phyloP scores from a whole-genome alignment of 2,888 invertebrate species.

The Pantelozetes paolii region DNA sequence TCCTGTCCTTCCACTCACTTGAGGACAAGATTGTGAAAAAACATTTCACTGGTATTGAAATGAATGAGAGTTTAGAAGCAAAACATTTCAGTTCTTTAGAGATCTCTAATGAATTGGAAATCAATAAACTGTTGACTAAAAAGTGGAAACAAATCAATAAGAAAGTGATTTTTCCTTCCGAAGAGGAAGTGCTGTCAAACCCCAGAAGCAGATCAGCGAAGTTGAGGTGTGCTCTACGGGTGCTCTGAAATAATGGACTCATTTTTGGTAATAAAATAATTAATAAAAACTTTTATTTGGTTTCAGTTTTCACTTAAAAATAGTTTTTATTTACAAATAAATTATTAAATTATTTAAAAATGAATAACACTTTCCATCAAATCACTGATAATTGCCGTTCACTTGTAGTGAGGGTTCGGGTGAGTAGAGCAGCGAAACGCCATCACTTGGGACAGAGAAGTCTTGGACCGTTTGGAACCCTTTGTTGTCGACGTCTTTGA shows the following conservation, averaged over 20 bases:
- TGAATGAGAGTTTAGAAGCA: constrained; percentile 64
- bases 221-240: constrained; percentile 65
- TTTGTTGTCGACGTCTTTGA: not conserved
- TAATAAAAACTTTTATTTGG: too few species aligned
- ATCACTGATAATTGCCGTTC: constrained; percentile 11
- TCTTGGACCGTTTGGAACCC: constrained; percentile 29
- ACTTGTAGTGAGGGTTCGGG: not conserved
- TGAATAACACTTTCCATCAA: not conserved
- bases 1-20: constrained; percentile 84
- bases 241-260: not conserved
- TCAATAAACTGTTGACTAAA: constrained; percentile 62
- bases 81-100: constrained; percentile 65
- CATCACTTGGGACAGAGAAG: constrained; percentile 29
- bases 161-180: constrained; percentile 70
- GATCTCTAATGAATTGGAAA: constrained; percentile 60
- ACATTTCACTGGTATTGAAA: constrained; percentile 66
- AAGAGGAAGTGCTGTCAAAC: constrained; percentile 70
- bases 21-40: constrained; percentile 91
- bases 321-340: constrained; percentile 24
- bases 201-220: constrained; percentile 84
- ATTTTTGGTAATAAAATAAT: not conserved
- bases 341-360: constrained; percentile 14
- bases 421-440: constrained; percentile 15
- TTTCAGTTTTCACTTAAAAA: not conserved
- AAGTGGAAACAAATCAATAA: constrained; percentile 74